These are phyloP conservation scores for Elanus axillaris DNA, from an alignment of 2,113 vertebrate genomes.

Conservation along the genomic window DNA sequence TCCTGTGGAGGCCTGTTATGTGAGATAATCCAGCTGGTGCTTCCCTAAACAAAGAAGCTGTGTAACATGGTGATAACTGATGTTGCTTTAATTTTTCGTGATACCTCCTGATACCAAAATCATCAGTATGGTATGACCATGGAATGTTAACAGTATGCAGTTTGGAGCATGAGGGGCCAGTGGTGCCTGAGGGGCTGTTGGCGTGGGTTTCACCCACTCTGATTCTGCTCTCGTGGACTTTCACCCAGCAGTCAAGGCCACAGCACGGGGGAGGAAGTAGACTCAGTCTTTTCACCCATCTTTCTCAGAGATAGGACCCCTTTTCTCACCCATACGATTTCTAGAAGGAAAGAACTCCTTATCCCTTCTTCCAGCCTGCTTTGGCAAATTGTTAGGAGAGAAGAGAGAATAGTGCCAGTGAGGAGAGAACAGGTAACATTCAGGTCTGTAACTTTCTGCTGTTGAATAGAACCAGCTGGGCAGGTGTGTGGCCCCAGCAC, in stretches of 20 bases:
- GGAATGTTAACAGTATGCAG: neutral
- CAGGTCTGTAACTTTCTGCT: neutral
- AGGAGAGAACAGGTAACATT: neutral
- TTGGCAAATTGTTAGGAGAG: neutral
- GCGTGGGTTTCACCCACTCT: neutral
- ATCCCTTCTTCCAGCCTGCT: neutral
- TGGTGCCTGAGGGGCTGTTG: neutral
- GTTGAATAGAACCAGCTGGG: neutral
- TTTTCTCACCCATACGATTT: neutral
- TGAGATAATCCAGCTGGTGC: neutral
- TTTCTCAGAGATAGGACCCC: neutral
- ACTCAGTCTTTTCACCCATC: neutral
- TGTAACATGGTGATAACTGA: neutral
- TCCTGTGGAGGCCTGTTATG: fast-evolving
- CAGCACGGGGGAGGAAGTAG: neutral
- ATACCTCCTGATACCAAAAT: neutral
- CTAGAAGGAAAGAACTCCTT: neutral
- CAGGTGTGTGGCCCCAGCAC: neutral
- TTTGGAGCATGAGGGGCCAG: neutral
- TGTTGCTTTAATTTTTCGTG: neutral
- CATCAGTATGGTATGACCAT: neutral
- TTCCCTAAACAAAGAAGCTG: neutral
- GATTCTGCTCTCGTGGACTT: neutral
- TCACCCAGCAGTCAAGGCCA: neutral
- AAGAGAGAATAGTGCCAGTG: neutral